Percentiles rank a stretch among this genome's conserved stretches.
Conservation (phyloP, 2,797 vertebrate species). For the Pagetopsis macropterus region DNA sequence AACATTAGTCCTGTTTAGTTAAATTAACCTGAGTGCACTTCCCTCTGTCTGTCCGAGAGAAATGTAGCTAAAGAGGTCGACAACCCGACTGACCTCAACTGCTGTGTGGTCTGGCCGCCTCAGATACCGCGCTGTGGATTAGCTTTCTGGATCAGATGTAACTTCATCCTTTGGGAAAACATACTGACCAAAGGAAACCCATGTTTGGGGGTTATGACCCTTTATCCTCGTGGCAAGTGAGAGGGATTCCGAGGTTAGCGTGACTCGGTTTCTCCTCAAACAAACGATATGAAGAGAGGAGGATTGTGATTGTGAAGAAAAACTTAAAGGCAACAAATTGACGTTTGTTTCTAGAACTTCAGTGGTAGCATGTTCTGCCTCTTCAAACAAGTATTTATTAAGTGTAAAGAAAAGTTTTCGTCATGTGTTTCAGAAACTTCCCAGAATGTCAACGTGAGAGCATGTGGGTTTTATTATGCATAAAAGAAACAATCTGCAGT, state of each 20-base stretch:
- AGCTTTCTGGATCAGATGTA: conserved; percentile 66
- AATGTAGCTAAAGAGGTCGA: conserved; percentile 42
- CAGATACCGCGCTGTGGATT: conserved; percentile 49
- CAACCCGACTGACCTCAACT: conserved; percentile 51
- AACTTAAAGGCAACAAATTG: conserved; percentile 10
- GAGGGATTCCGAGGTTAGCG: conserved; percentile 44
- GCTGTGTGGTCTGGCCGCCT: conserved; percentile 71
- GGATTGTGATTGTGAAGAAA: conserved; percentile 14
- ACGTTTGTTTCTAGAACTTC: conserved; percentile 1
- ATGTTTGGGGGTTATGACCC: conserved; percentile 68
- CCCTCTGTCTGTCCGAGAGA: conserved; percentile 30
- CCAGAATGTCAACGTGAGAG: conserved; percentile 19
- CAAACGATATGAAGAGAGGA: conserved; percentile 47
- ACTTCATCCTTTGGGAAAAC: conserved; percentile 79
- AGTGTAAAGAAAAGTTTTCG: conserved; percentile 11
- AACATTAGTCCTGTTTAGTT: conserved; percentile 18
- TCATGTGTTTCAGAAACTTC: conserved; percentile 9
- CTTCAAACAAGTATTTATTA: background rate
- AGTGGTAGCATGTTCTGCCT: background rate
- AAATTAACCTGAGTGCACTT: conserved; percentile 27
- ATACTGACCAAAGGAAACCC: conserved; percentile 72
- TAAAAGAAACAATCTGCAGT: conserved; percentile 24
- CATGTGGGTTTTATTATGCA: conserved; percentile 20
- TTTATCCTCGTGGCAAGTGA: conserved; percentile 58
- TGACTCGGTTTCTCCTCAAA: conserved; percentile 61